These are phyloP conservation scores for Actias luna DNA, from an alignment of 2,888 invertebrate species.

Conservation along the genomic window DNA sequence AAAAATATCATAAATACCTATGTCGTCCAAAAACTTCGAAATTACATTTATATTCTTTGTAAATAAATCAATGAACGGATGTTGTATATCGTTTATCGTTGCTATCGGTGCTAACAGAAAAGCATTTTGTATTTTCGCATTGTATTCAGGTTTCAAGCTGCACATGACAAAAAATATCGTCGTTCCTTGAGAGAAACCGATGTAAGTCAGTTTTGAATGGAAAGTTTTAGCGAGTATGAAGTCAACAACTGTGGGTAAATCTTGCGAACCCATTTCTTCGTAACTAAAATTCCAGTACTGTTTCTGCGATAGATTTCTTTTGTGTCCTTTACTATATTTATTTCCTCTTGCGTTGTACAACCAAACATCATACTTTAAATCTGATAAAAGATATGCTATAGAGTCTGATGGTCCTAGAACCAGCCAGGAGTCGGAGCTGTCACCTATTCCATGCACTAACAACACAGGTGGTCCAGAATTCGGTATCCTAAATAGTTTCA, in stretches of 20 bases:
- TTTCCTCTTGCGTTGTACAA: constrained; percentile 67
- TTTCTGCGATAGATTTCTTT: constrained; percentile 42
- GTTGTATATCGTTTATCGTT: constrained; percentile 49
- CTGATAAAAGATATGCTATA: constrained; percentile 56
- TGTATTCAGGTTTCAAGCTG: constrained; percentile 60
- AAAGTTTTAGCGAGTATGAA: constrained; percentile 51
- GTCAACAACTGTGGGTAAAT: constrained; percentile 64
- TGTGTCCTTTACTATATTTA: constrained; percentile 62
- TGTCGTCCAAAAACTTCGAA: constrained; percentile 36
- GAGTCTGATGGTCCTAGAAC: constrained; percentile 60
- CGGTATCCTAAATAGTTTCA: constrained; percentile 58
- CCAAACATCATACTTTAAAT: constrained; percentile 67
- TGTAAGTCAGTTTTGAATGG: constrained; percentile 51
- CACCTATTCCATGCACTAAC: constrained; percentile 65
- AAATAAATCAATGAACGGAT: constrained; percentile 52
- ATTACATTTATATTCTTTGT: constrained; percentile 43
- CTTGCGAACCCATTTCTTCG: constrained; percentile 68
- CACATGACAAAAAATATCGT: constrained; percentile 66
- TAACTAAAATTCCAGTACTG: constrained; percentile 67
- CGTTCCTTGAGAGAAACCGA: constrained; percentile 72
- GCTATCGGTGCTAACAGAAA: constrained; percentile 66
- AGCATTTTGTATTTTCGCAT: constrained; percentile 62
- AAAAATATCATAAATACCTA: constrained; percentile 58
- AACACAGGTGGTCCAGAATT: constrained; percentile 60
- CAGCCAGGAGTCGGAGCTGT: constrained; percentile 71